Percentiles rank a stretch among this genome's conserved stretches.
Evolutionary conservation across 2,113 vertebrate genomes (phyloP).

Genomic region (Guaruba guarouba): DNA sequence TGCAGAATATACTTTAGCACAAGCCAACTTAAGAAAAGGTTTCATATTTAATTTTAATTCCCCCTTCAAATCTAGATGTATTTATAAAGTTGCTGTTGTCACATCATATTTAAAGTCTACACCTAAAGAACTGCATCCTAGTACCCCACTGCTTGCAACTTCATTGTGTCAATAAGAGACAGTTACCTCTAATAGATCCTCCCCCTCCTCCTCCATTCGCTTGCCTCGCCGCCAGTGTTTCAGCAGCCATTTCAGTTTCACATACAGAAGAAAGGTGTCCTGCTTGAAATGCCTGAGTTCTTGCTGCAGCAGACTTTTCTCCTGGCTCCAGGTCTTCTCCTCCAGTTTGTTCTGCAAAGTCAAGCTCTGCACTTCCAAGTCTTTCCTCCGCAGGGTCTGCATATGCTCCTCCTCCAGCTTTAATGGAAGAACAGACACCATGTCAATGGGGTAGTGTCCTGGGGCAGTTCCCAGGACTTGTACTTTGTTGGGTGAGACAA

Average conservation of each 20-base stretch:
- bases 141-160: not conserved
- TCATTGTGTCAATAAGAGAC: not conserved
- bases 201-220: constrained; percentile 73
- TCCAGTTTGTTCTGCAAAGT: constrained; percentile 81
- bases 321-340: constrained; percentile 86
- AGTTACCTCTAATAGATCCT: constrained; percentile 79
- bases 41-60: not conserved
- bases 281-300: constrained; percentile 90
- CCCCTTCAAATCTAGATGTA: not conserved
- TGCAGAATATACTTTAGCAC: not conserved
- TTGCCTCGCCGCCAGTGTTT: constrained; percentile 88
- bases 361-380: constrained; percentile 88
- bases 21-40: not conserved
- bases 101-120: not conserved
- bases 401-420: constrained; percentile 85
- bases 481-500: not conserved
- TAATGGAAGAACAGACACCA: constrained; percentile 11
- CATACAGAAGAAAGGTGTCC: constrained; percentile 89
- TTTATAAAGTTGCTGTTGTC: not conserved
- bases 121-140: not conserved
- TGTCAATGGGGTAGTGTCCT: not conserved
- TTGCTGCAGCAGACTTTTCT: constrained; percentile 84
- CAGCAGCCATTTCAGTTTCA: constrained; percentile 92
- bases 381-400: constrained; percentile 79
- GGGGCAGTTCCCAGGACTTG: not conserved